Evolutionary conservation across 2,888 invertebrate genomes (phyloP).

Genomic region (Leptopterna dolabrata): DNA sequence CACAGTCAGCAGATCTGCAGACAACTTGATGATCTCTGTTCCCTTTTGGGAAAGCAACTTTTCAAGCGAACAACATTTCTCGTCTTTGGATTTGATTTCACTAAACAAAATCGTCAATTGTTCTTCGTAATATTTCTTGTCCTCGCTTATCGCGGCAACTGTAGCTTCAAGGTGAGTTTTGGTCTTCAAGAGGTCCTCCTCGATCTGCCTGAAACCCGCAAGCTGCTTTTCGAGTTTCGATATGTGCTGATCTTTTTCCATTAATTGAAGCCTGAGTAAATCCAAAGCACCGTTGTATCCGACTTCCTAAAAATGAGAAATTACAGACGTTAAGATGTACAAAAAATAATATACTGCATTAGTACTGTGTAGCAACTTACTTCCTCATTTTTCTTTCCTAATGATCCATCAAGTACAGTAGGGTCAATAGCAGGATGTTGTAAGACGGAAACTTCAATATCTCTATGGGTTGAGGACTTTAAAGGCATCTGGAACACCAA

Average conservation of each 20-base stretch:
- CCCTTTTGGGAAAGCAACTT: slow-evolving; percentile 71
- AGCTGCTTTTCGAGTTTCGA: slow-evolving; percentile 73
- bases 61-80: slow-evolving; percentile 71
- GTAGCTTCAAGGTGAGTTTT: slow-evolving; percentile 70
- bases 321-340: not conserved
- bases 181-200: slow-evolving; percentile 64
- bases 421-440: not conserved
- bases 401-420: not conserved
- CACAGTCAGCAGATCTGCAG: slow-evolving; percentile 59
- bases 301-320: not conserved
- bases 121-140: slow-evolving; percentile 66
- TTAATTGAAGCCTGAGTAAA: slow-evolving; percentile 66
- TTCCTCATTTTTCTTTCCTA: not conserved
- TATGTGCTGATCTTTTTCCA: slow-evolving; percentile 72
- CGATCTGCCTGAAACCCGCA: slow-evolving; percentile 68
- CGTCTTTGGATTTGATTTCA: slow-evolving; percentile 68
- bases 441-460: slow-evolving; percentile 16
- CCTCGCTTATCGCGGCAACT: slow-evolving; percentile 64
- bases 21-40: slow-evolving; percentile 71
- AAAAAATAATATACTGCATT: not conserved
- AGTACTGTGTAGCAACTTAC: no score
- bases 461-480: slow-evolving; percentile 35
- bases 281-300: not conserved
- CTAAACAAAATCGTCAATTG: slow-evolving; percentile 62
- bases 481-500: slow-evolving; percentile 8